Evolutionary conservation across 1,140 invertebrate genomes (phyloP).

Genomic region (Eupristina koningsbergeri): DNA sequence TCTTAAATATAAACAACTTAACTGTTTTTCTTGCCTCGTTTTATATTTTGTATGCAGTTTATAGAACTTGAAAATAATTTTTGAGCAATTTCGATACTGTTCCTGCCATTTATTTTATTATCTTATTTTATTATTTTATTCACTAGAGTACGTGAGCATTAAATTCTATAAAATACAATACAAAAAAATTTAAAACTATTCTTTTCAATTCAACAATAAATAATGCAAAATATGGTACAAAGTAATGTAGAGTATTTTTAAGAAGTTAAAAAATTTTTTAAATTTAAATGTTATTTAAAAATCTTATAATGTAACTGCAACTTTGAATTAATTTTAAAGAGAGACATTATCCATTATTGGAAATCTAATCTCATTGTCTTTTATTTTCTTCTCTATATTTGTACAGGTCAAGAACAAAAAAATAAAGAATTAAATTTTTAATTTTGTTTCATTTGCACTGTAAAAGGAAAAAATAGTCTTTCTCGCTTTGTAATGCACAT

Average conservation of each 20-base stretch:
- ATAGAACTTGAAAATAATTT: neutral
- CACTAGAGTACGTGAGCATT: too few species aligned
- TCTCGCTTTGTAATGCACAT: neutral
- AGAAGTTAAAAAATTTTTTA: neutral
- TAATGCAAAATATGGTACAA: too few species aligned
- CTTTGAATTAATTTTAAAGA: neutral
- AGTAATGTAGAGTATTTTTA: neutral
- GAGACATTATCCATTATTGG: neutral
- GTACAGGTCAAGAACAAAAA: neutral
- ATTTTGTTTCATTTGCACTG: neutral
- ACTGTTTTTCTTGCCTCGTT: neutral
- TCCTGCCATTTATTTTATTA: too few species aligned
- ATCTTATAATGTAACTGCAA: neutral
- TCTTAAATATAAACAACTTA: neutral
- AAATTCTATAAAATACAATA: too few species aligned
- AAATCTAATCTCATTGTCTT: neutral
- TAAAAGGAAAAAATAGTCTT: neutral
- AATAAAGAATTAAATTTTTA: conserved; percentile 11
- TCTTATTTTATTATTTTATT: too few species aligned
- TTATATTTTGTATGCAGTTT: neutral
- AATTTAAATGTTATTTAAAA: neutral
- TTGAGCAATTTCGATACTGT: neutral
- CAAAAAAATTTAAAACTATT: too few species aligned
- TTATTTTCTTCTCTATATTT: neutral
- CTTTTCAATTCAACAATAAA: too few species aligned